A percentile compares a stretch with the other conserved stretches of the same genome.
These are phyloP conservation scores for Halesus radiatus DNA, from an alignment of 1,140 invertebrate genomes.

Conservation along the genomic window DNA sequence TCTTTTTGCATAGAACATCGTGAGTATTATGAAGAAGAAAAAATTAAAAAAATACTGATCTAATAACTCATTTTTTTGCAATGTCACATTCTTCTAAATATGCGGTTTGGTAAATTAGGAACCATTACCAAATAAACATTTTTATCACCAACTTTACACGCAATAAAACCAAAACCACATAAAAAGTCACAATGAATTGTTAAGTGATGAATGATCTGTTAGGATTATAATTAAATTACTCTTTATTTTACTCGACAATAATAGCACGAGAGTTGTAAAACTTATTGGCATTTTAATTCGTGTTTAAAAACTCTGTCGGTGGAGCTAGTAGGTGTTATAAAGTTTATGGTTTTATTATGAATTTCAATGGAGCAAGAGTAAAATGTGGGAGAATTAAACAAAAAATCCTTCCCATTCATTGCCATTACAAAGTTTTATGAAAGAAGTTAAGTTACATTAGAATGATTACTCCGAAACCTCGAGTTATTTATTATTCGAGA, in stretches of 20 bases:
- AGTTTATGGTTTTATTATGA: slow-evolving; percentile 22
- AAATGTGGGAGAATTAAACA: background rate
- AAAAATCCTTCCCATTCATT: slow-evolving; percentile 8
- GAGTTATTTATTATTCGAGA: too few relatives aligned
- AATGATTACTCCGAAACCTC: too few relatives aligned
- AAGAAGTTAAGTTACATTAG: background rate
- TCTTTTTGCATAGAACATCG: too few relatives aligned
- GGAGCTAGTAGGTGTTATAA: background rate
- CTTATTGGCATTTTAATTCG: background rate
- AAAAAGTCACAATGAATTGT: background rate
- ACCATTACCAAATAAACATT: background rate
- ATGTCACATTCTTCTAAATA: too few relatives aligned
- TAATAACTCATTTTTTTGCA: too few relatives aligned
- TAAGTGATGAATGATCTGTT: background rate
- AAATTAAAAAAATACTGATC: too few relatives aligned
- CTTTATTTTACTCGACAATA: background rate
- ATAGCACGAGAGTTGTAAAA: background rate
- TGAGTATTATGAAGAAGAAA: too few relatives aligned
- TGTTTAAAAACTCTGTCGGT: background rate
- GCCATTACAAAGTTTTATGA: background rate
- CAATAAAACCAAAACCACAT: background rate
- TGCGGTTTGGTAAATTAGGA: too few relatives aligned
- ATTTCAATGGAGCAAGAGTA: background rate
- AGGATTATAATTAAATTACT: background rate
- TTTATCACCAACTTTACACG: background rate